Evolutionary conservation across 2,888 invertebrate species (phyloP).

Genomic region (Acrobasis suavella): DNA sequence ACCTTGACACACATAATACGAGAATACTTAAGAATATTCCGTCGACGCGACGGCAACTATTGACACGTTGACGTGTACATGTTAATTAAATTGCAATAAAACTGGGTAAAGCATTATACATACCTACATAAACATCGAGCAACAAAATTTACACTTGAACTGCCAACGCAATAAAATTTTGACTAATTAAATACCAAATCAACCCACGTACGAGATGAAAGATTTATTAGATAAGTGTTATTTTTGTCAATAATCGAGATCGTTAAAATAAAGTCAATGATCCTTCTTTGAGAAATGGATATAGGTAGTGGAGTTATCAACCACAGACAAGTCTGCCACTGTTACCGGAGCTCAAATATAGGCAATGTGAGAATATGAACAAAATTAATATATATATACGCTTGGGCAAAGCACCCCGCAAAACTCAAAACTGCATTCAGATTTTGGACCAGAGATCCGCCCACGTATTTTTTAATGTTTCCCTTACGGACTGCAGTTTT

Average conservation of each 20-base stretch:
- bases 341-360: too few species aligned
- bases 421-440: too few species aligned
- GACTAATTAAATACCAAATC: slow-evolving; percentile 29
- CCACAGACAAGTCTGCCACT: too few species aligned
- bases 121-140: slow-evolving; percentile 29
- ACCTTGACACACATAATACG: slow-evolving; percentile 63
- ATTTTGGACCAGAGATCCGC: too few species aligned
- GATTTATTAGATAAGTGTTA: slow-evolving; percentile 14
- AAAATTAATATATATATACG: too few species aligned
- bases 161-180: slow-evolving; percentile 27
- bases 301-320: too few species aligned
- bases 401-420: too few species aligned
- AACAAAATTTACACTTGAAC: slow-evolving; percentile 29
- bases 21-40: not conserved
- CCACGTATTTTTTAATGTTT: too few species aligned
- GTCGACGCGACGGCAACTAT: not conserved
- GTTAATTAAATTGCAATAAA: slow-evolving; percentile 69
- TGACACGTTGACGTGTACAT: slow-evolving; percentile 48
- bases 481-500: too few species aligned
- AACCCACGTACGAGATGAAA: slow-evolving; percentile 1
- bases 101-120: slow-evolving; percentile 27
- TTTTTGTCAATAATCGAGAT: not conserved
- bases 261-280: too few species aligned
- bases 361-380: too few species aligned
- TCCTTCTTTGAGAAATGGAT: too few species aligned